phyloP scores from a whole-genome alignment of 2,113 vertebrate species.

The Plestiodon gilberti region DNA sequence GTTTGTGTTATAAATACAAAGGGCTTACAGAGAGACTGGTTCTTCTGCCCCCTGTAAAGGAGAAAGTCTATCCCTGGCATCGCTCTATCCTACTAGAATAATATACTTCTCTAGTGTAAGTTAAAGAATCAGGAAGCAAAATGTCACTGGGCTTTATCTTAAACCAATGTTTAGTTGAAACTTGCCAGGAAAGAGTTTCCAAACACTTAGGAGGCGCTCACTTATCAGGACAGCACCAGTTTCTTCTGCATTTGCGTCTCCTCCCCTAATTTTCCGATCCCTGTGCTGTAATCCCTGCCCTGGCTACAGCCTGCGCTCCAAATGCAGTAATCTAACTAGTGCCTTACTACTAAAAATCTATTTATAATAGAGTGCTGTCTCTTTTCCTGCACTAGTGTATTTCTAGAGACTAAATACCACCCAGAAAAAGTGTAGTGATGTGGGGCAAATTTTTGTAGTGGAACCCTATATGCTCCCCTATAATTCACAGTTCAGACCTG shows the following conservation, averaged over 20 bases:
- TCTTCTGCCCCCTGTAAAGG: not conserved
- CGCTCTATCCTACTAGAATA: not conserved
- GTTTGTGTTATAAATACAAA: conserved; percentile 10
- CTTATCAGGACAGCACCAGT: not conserved
- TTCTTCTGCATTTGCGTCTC: not conserved
- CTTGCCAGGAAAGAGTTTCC: not conserved
- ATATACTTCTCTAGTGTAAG: not conserved
- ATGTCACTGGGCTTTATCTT: not conserved
- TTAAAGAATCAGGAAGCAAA: not conserved
- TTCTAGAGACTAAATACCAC: not conserved
- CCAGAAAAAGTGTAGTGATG: not conserved
- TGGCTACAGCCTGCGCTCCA: not conserved
- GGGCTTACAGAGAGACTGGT: not conserved
- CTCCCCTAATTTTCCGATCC: not conserved
- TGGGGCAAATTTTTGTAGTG: not conserved
- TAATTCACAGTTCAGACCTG: not conserved
- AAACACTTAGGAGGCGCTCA: not conserved
- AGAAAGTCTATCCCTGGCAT: not conserved
- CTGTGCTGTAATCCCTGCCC: not conserved
- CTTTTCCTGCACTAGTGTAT: not conserved
- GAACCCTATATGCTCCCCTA: not conserved
- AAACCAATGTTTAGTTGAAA: not conserved
- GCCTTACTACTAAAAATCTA: not conserved
- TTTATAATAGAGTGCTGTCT: not conserved
- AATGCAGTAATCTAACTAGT: not conserved